These are phyloP conservation scores for Callosobruchus maculatus DNA, from an alignment of 2,888 invertebrate genomes.

Conservation along the genomic window DNA sequence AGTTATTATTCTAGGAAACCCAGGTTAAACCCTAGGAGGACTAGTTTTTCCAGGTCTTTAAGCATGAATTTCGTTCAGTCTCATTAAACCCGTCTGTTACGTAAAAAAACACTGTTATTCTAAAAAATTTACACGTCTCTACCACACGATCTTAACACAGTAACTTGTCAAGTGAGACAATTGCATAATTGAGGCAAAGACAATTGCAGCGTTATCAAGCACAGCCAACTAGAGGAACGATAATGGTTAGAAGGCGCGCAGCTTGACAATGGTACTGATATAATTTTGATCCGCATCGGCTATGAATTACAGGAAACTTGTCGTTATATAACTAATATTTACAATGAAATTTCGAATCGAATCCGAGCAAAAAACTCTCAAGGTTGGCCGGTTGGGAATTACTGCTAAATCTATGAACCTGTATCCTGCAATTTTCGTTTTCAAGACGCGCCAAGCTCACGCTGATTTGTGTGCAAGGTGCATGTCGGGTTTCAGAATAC, in stretches of 20 bases:
- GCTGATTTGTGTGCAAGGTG: not conserved
- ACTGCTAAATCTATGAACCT: not conserved
- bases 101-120: not conserved
- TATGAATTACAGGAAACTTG: not conserved
- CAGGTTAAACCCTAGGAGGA: not conserved
- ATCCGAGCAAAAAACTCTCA: not conserved
- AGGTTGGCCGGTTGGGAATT: not conserved
- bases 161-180: not conserved
- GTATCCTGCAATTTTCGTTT: not conserved
- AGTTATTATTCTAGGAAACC: too few relatives aligned
- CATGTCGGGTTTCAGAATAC: too few relatives aligned
- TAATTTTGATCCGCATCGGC: not conserved
- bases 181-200: not conserved
- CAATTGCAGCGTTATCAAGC: not conserved
- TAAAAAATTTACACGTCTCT: not conserved
- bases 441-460: not conserved
- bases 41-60: not conserved
- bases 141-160: too few relatives aligned
- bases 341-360: not conserved
- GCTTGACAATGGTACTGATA: not conserved
- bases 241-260: not conserved
- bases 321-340: not conserved
- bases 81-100: not conserved
- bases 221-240: not conserved
- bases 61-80: not conserved